Evolutionary conservation across 2,888 invertebrate genomes (phyloP), one percentile per base, ranked within the genome.

Genomic region (Ophioninae sp.): DNA sequence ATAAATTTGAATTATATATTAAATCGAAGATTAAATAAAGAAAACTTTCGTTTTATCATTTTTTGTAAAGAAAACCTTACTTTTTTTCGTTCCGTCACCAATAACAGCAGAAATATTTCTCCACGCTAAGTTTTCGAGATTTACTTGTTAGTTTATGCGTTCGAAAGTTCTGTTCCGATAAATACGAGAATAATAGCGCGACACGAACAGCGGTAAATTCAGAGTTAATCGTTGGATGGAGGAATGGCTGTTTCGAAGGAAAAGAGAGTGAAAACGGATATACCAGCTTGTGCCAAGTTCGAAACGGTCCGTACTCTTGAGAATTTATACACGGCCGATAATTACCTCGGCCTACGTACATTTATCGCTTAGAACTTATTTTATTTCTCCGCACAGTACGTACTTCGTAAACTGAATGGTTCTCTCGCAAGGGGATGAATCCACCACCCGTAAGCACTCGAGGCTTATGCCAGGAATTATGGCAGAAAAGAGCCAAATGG

Each of bases 281-380:
- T 76, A 20, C 37, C 30, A 20, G 3, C 13, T 39, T 30, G 56
- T 51, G 44, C 44, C 17, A 77, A 74, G 41, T 78, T 82, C 22
- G 63, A 8, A 39, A 61, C 39, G 23, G 20, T 59, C 68, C 17
- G 13, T 56, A 51, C 63, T 68, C 30, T 63, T 23, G 13, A 74
- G 80, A 83, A 83, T 86, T 85, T 83, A 86, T 86, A 73, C 78
- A 79, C 67, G 72, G 67, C 80, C 81, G 78, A 85, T 85, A 86
- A 86, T 86, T 78, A 75, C 69, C 30, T 59, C 69, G 71, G 68
- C 9, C 44, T 59, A 63, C 39, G 22, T 58, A 73, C 65, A 44
- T 74, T 64, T 51, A 63, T 10, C 63, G 39, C 30, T 5, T 51
- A 22, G 63, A 83, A 81, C 72, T 81, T 71, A 68, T 44, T 73